Evolutionary conservation across 2,888 invertebrate genomes (phyloP), one percentile per base, ranked within the genome.

Genomic region (Corythucha ciliata): DNA sequence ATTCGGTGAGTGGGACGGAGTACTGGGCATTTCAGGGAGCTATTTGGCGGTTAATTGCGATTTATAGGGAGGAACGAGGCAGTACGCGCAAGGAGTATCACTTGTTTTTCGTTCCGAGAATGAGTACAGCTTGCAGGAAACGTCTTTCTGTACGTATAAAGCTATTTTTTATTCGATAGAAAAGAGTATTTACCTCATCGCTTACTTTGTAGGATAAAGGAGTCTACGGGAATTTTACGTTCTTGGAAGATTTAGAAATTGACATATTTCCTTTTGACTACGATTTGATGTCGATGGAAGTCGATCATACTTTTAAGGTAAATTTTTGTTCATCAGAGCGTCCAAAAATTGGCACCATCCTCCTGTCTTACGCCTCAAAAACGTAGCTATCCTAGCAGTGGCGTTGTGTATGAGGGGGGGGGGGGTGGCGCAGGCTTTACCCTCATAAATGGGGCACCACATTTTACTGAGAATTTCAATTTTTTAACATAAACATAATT

Each of bases 271-370:
- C 93, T 0, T 79, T 94, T 62, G 94, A 96, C 63, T 82, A 80
- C 63, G 96, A 96, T 71, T 75, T 96, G 8, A 77, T 96, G 61
- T 92, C 94, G 0, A 83, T 96, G 81, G 94, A 96, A 69, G 73
- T 88, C 58, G 80, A 81, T 25, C 76, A 79, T 63, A 81, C 85
- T 18, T 91, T 80, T 62, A 67, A 79, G 78, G 84, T 83, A 66
- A 69, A 63, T 57, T 18, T 36, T 39, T n/a, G 36, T n/a, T 29
- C 21, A 26, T 51, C 6, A 16, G 46, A 22, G 26, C 10, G 22
- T 29, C n/a, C 20, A 44, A 26, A 42, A n/a, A 7, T 42, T 4
- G 25, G 20, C 12, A 5, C 18, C 25, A 2, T 2, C 12, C n/a
- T 37, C 16, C 25, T 41, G 24, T 4, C 8, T 4, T 1, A 3